Evolutionary conservation across 2,797 vertebrate species (phyloP), one percentile per base, ranked within the genome.

Genomic region (Taenioides sp.): DNA sequence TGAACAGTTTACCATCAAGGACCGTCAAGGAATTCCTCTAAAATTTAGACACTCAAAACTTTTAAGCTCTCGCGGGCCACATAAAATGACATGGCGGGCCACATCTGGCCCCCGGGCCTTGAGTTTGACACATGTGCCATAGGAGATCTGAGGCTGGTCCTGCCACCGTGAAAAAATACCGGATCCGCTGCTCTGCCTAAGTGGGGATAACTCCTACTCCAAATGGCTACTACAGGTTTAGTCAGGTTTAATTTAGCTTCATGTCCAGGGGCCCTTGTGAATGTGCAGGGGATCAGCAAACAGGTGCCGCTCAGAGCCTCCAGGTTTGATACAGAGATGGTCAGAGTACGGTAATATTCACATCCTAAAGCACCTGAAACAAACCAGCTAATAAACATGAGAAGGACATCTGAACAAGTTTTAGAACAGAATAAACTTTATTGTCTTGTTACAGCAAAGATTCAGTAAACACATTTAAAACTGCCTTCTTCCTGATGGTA

Each of bases 181-280:
- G 3, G 18, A 2, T 17, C 7, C 9, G 7, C 14, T 27, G 9
- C 0, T 34, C 28, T 31, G 7, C 28, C 7, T 3, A 9, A 7
- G 7, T 18, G 0, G 28, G 28, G 17, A 2, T 4, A 10, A 7
- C 6, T 34, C 9, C 34, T 61, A 34, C 59, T 34, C 58, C 58
- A 59, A 27, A 59, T 61, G 59, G 59, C 59, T n/a, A 34, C 28
- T 34, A 61, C 18, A 61, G 59, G 59, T 61, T 61, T 31, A 12
- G 1, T 34, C 6, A 34, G 28, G 27, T 61, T 17, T 18, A 28
- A 1, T 17, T 5, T 17, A 17, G 10, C 1, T 28, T 12, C 5
- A 31, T 17, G 14, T 11, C 0, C 1, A 17, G 16, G 14, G 25
- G 25, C 25, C 25, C 25, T 1, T 1, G 58, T 60, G 59, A 60